Evolutionary conservation across 2,113 vertebrate genomes (phyloP).

Genomic region (Mystacornis crossleyi): DNA sequence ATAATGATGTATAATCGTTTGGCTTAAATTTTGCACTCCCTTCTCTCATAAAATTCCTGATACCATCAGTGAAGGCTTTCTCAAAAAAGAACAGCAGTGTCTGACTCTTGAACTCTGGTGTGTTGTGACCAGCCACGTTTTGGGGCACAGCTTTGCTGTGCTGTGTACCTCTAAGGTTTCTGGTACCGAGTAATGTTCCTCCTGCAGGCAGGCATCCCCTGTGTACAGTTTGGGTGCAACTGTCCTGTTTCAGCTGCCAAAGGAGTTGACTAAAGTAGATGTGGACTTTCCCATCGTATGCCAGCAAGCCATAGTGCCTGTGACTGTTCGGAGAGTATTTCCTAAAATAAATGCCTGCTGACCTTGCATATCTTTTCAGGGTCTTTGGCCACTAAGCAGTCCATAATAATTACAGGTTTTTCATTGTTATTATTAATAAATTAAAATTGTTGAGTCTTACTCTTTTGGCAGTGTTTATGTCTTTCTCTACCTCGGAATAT

Average conservation of each 20-base stretch:
- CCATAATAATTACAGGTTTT: neutral
- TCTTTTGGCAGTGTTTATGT: neutral
- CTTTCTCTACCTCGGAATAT: neutral
- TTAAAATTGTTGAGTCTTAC: neutral
- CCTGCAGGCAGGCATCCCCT: neutral
- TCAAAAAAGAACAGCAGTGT: neutral
- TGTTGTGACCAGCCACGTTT: neutral
- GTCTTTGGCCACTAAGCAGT: neutral
- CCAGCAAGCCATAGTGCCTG: neutral
- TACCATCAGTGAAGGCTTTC: neutral
- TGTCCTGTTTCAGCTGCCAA: rapidly evolving
- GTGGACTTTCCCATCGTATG: neutral
- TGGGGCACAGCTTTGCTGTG: rapidly evolving
- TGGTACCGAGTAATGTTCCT: neutral
- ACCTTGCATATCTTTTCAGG: neutral
- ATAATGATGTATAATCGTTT: neutral
- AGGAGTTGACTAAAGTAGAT: neutral
- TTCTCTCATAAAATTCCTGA: neutral
- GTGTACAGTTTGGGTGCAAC: neutral
- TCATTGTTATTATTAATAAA: neutral
- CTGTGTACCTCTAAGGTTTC: neutral
- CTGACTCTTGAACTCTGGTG: neutral
- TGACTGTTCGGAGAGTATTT: neutral
- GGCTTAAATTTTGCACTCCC: neutral
- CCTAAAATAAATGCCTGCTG: neutral